These are phyloP conservation scores for Rosalia funebris DNA, from an alignment of 2,888 invertebrate species.

Conservation along the genomic window DNA sequence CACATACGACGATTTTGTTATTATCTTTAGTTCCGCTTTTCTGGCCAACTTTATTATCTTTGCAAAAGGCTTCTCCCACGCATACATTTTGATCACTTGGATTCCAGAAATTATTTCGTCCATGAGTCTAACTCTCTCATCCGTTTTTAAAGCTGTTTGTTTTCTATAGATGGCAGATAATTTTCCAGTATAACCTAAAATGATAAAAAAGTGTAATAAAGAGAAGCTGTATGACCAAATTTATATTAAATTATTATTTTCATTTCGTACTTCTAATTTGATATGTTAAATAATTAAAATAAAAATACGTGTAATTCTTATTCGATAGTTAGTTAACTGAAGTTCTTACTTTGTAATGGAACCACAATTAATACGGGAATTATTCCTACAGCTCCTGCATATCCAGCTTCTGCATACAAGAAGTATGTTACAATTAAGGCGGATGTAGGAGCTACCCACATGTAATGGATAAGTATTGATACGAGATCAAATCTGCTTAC, in stretches of 20 bases:
- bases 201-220: too few relatives aligned
- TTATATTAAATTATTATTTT: too few relatives aligned
- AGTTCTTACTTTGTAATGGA: conserved; percentile 80
- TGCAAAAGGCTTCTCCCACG: conserved; percentile 79
- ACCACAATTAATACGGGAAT: conserved; percentile 80
- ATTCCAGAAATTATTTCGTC: conserved; percentile 94
- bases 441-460: conserved; percentile 84
- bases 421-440: conserved; percentile 79
- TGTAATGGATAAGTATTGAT: conserved; percentile 83
- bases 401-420: conserved; percentile 79
- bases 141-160: conserved; percentile 86
- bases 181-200: conserved; percentile 72
- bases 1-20: conserved; percentile 72
- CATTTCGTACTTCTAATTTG: too few relatives aligned
- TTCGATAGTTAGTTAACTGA: too few relatives aligned
- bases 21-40: conserved; percentile 67
- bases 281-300: too few relatives aligned
- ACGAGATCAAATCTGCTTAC: conserved; percentile 91
- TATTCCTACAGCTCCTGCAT: conserved; percentile 81
- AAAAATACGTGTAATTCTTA: too few relatives aligned
- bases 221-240: too few relatives aligned
- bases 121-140: conserved; percentile 91
- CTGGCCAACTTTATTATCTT: conserved; percentile 70
- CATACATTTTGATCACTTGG: conserved; percentile 84
- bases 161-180: conserved; percentile 74